phyloP scores from a whole-genome alignment of 2,113 vertebrate genomes.

The Peucedramus taeniatus region DNA sequence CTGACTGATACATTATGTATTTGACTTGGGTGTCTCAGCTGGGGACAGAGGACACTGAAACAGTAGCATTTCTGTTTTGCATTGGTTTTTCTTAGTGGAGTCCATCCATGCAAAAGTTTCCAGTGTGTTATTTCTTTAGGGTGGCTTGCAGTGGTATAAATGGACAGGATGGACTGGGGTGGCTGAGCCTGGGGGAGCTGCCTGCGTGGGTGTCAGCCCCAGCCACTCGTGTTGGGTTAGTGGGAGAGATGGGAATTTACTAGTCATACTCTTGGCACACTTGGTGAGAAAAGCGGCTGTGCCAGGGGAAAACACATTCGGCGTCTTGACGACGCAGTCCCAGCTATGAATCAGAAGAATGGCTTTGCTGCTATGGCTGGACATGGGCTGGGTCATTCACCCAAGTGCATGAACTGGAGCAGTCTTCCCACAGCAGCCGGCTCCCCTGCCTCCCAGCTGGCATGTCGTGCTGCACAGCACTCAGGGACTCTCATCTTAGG shows the following conservation, averaged over 20 bases:
- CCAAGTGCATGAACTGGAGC: not conserved
- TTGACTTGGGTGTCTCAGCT: not conserved
- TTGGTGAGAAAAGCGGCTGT: not conserved
- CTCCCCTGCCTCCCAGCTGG: not conserved
- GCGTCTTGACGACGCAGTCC: not conserved
- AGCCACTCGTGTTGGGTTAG: not conserved
- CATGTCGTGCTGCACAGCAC: accelerated
- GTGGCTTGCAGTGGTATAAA: not conserved
- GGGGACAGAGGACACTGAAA: not conserved
- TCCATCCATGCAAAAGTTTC: not conserved
- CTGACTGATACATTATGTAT: not conserved
- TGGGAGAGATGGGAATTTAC: not conserved
- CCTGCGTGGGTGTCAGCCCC: not conserved
- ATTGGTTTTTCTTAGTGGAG: not conserved
- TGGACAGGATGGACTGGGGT: not conserved
- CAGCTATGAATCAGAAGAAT: slow-evolving; percentile 5
- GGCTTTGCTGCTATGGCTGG: not conserved
- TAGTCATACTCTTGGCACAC: slow-evolving; percentile 18
- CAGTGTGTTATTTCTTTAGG: not conserved
- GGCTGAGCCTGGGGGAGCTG: not conserved
- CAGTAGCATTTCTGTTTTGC: not conserved
- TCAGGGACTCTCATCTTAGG: not conserved
- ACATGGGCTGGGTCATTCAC: not conserved
- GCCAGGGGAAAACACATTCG: not conserved
- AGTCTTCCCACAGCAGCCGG: not conserved